Evolutionary conservation across 2,888 invertebrate genomes (phyloP).

Genomic region (Junonia oenone): DNA sequence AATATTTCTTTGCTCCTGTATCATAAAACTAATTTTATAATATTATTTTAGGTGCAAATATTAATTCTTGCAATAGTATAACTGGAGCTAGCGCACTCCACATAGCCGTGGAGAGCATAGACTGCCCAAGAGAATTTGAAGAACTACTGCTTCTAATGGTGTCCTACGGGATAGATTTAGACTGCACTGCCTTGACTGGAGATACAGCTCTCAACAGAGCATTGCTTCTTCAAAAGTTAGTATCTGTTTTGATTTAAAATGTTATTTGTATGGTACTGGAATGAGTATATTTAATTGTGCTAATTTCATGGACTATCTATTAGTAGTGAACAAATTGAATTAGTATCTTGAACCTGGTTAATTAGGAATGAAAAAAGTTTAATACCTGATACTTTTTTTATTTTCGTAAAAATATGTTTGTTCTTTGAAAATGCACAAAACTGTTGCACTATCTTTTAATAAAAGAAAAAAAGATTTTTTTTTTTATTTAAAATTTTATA

Average conservation of each 20-base stretch:
- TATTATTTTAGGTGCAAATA: constrained; percentile 74
- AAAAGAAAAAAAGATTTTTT: too few species aligned
- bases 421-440: too few species aligned
- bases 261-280: too few species aligned
- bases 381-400: too few species aligned
- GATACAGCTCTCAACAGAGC: constrained; percentile 78
- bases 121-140: constrained; percentile 70
- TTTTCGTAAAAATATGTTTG: too few species aligned
- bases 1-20: too few species aligned
- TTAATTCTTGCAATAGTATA: constrained; percentile 72
- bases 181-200: constrained; percentile 62
- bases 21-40: background rate
- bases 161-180: constrained; percentile 64
- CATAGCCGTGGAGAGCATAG: constrained; percentile 79
- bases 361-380: too few species aligned
- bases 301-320: too few species aligned
- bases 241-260: background rate
- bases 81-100: constrained; percentile 81
- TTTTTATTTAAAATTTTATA: background rate
- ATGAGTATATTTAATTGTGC: too few species aligned
- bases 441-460: too few species aligned
- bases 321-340: too few species aligned
- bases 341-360: too few species aligned
- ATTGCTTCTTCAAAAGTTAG: constrained; percentile 66
- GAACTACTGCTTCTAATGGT: constrained; percentile 70